Evolutionary conservation across 2,113 vertebrate species (phyloP).

Genomic region (Scophthalmus maximus): DNA sequence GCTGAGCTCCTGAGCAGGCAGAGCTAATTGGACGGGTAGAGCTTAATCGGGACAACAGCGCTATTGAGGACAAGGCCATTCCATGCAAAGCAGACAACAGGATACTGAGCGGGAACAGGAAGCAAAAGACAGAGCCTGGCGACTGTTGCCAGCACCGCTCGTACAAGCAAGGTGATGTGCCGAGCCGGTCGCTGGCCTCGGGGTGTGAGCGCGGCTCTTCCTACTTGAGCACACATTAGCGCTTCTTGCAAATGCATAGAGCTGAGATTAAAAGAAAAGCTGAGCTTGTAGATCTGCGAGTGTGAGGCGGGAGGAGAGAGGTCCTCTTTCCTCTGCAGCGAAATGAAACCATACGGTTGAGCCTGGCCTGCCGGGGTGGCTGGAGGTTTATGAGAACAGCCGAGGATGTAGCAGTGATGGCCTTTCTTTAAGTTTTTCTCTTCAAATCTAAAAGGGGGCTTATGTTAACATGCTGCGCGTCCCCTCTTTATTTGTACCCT

Average conservation of each 20-base stretch:
- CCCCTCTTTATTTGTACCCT: constrained; percentile 44
- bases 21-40: constrained; percentile 63
- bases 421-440: constrained; percentile 42
- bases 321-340: constrained; percentile 38
- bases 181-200: constrained; percentile 15
- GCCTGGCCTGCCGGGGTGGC: constrained; percentile 51
- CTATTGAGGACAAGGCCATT: constrained; percentile 61
- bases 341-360: constrained; percentile 71
- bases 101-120: constrained; percentile 52
- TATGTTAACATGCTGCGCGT: constrained; percentile 44
- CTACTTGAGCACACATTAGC: background rate
- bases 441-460: constrained; percentile 51
- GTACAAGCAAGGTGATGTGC: constrained; percentile 52
- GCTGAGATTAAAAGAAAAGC: constrained; percentile 45
- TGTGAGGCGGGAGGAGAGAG: constrained; percentile 31
- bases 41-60: constrained; percentile 61
- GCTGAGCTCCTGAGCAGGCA: constrained; percentile 46
- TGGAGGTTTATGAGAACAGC: constrained; percentile 73
- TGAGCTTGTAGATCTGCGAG: constrained; percentile 38
- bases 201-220: constrained; percentile 12
- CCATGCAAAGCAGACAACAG: constrained; percentile 58
- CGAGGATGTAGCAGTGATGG: constrained; percentile 55
- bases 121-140: constrained; percentile 50
- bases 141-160: constrained; percentile 32
- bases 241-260: constrained; percentile 1